These are phyloP conservation scores for Eretmocerus hayati DNA, from an alignment of 2,888 invertebrate genomes.

Conservation along the genomic window DNA sequence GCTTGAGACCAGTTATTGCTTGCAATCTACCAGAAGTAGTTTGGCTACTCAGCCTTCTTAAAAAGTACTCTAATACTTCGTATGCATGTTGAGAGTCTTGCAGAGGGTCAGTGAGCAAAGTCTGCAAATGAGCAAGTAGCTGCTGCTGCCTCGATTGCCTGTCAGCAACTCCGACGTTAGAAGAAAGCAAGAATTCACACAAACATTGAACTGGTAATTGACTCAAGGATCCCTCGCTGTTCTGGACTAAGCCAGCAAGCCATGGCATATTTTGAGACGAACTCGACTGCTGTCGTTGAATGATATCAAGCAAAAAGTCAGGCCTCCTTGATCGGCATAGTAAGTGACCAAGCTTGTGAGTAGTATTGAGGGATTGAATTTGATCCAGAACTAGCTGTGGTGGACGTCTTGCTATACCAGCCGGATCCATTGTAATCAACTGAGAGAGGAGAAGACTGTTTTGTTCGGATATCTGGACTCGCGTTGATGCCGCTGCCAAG, in stretches of 20 bases:
- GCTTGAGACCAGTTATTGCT: constrained; percentile 67
- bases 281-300: constrained; percentile 72
- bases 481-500: constrained; percentile 82
- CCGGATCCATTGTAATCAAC: constrained; percentile 79
- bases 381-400: constrained; percentile 72
- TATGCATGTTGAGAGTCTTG: constrained; percentile 60
- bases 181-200: constrained; percentile 84
- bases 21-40: constrained; percentile 70
- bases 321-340: constrained; percentile 84
- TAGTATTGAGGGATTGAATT: constrained; percentile 67
- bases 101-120: constrained; percentile 51
- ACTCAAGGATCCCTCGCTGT: constrained; percentile 78
- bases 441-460: constrained; percentile 78
- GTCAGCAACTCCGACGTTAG: constrained; percentile 55
- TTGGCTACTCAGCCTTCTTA: constrained; percentile 74
- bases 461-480: constrained; percentile 82
- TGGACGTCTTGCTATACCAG: constrained; percentile 75
- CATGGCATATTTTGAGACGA: constrained; percentile 94
- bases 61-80: constrained; percentile 85
- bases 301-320: constrained; percentile 86
- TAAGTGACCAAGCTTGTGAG: constrained; percentile 78
- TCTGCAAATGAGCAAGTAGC: constrained; percentile 59
- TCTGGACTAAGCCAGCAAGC: constrained; percentile 89
- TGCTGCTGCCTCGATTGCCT: constrained; percentile 74
- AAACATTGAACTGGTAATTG: constrained; percentile 95